A percentile compares a stretch with the other conserved stretches of the same genome.
These are phyloP conservation scores for Zenarchopterus dispar DNA, from an alignment of 2,797 vertebrate species.

Conservation along the genomic window DNA sequence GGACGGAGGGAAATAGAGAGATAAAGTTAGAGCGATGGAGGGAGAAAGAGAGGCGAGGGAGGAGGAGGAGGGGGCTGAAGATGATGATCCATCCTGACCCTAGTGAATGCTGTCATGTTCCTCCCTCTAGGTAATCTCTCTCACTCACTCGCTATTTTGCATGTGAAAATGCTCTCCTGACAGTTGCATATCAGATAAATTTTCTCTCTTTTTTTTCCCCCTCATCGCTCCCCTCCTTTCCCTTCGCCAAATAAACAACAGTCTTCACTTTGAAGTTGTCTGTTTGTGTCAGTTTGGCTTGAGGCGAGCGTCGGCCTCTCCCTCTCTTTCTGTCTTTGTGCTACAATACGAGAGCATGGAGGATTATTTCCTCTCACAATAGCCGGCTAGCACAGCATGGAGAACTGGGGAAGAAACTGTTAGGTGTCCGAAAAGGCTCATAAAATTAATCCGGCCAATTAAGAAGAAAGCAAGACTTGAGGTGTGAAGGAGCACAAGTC, in stretches of 20 bases:
- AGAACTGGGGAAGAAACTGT: constrained; percentile 15
- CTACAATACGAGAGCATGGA: constrained; percentile 60
- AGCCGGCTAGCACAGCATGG: constrained; percentile 50
- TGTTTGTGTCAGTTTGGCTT: constrained; percentile 83
- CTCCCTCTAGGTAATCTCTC: constrained; percentile 83
- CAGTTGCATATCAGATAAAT: constrained; percentile 82
- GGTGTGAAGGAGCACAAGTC: constrained; percentile 6
- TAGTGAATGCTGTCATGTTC: constrained; percentile 82
- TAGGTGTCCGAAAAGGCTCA: constrained; percentile 36
- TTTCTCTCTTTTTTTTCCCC: constrained; percentile 49
- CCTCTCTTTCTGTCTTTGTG: constrained; percentile 70
- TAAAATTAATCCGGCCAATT: constrained; percentile 48
- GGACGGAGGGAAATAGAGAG: constrained; percentile 59
- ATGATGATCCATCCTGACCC: constrained; percentile 81
- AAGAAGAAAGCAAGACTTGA: constrained; percentile 4
- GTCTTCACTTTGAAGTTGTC: constrained; percentile 85
- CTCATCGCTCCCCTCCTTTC: constrained; percentile 30
- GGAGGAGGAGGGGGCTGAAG: constrained; percentile 52
- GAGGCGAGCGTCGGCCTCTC: constrained; percentile 78
- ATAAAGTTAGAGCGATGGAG: constrained; percentile 73
- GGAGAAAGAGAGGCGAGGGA: constrained; percentile 37
- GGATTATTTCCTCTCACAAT: constrained; percentile 63
- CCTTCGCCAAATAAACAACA: constrained; percentile 82
- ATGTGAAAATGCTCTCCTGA: constrained; percentile 83
- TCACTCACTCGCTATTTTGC: constrained; percentile 82